Base-by-base conservation (phyloP, 1,140 invertebrate species). In the Hylaeus volcanicus region DNA sequence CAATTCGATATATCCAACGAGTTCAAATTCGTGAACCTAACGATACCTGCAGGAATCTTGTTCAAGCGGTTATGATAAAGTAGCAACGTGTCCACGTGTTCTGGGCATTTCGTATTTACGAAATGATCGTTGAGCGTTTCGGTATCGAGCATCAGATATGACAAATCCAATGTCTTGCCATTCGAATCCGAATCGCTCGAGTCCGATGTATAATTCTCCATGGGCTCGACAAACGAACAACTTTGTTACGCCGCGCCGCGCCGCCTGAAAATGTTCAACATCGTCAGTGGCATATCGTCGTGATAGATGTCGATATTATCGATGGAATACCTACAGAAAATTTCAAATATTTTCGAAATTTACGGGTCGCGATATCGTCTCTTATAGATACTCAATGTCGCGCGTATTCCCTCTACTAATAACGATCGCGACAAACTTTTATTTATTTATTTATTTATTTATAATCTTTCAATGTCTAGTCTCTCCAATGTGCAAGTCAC, bases 1-100 rank as follows among this genome's bases (percentile, higher is more conserved):
- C 99, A 99, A 83, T 96, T 97, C 86, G 98, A 98, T 26, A 99
- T 92, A 92, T 99, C 98, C 75, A 99, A 91, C 26, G 96, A 94
- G 88, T 95, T 95, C 45, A 97, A 92, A 90, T 96, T 96, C 73
- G 86, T 92, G 90, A 97, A 97, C 84, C 93, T 94, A 58, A 92
- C 92, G 66, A 96, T 91, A 43, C 93, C 92, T 1, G 79, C 66
- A n/a, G 94, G 94, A 58, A 94, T 65, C n/a, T 77, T 82, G 58
- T 90, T 93, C 61, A 98, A 91, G 3, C 94, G 94, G 90, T 97
- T 97, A 81, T 97, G 95, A 85, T 96, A 94, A 1, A 97, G 91
- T 39, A 96, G 90, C 68, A 97, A 91, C 5, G 95, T 96, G 88
- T 97, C 96, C 76, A 96, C 95, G 82, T 94, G 94, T 74, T 94